Evolutionary conservation across 2,797 vertebrate genomes (phyloP).

Genomic region (Enteromius viviparus): DNA sequence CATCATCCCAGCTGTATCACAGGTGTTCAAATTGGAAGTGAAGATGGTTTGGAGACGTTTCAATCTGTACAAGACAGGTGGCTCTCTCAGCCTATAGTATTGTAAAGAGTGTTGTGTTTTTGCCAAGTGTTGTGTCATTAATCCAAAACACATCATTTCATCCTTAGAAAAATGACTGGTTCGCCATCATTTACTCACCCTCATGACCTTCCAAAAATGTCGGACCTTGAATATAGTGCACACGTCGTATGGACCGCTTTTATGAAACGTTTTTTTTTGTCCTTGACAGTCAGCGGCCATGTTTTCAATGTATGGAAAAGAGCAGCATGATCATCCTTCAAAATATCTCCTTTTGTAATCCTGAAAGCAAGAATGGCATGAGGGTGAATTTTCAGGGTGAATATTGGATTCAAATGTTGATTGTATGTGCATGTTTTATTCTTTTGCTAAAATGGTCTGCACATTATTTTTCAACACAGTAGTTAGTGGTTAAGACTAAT

Average conservation of each 20-base stretch:
- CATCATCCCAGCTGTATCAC: constrained; percentile 37
- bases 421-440: background rate
- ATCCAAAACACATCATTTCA: background rate
- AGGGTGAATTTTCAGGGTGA: background rate
- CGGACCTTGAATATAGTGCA: background rate
- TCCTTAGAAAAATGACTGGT: background rate
- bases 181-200: constrained; percentile 8
- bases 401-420: background rate
- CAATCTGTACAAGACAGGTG: constrained; percentile 31
- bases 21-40: constrained; percentile 44
- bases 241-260: background rate
- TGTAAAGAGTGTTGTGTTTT: constrained; percentile 1
- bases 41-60: constrained; percentile 45
- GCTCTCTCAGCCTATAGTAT: constrained; percentile 15
- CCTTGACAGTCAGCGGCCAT: background rate
- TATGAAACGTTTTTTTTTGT: background rate
- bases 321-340: background rate
- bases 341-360: constrained; percentile 3
- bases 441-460: background rate
- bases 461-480: background rate
- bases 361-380: background rate
- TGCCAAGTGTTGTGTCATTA: background rate
- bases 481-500: background rate
- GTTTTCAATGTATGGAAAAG: background rate
- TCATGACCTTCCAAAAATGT: background rate